Base-by-base conservation (phyloP, 1,140 invertebrate species). In the Papilio glaucus region DNA sequence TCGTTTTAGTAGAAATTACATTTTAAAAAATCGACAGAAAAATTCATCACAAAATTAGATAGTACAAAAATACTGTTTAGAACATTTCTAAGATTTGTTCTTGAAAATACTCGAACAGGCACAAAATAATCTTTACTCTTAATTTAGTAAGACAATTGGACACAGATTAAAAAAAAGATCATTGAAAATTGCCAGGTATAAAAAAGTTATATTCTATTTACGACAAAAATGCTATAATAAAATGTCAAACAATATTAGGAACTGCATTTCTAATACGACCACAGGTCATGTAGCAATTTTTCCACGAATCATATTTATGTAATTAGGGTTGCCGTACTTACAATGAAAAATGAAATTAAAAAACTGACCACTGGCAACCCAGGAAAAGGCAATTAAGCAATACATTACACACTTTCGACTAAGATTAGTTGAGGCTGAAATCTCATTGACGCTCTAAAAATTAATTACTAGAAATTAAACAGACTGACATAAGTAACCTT, bases 31-130 rank as follows among this genome's bases (percentile, higher is more conserved):
- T 21, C 62, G 67, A 74, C 73, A 73, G 81, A 74, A 84, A 86
- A 88, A 82, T 87, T 82, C 73, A 80, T 86, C 77, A 84, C 82
- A 88, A 89, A 89, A 83, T 80, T 77, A 79, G 71, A 81, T 88
- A 89, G 85, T 92, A 92, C 79, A 90, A 92, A 92, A 92, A 92
- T 92, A 92, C 88, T 90, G 86, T 82, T 84, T 70, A 80, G 71
- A 82, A 75, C 76, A 71, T 13, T 7, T 73, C 37, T 75, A 37
- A 53, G 33, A 45, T 69, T 75, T 70, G 63, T 71, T 71, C 67
- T 33, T 29, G n/a, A 67, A 39, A 69, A 53, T 18, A 21, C 42
- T 33, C 9, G 41, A 42, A 68, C 65, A 68, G 26, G 45, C 67
- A 8, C 15, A 53, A 57, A 37, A 18, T 6, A 13, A 53, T 67